Conservation (phyloP, 1,140 invertebrate genomes). For the Brachionus asplanchnoidis region DNA sequence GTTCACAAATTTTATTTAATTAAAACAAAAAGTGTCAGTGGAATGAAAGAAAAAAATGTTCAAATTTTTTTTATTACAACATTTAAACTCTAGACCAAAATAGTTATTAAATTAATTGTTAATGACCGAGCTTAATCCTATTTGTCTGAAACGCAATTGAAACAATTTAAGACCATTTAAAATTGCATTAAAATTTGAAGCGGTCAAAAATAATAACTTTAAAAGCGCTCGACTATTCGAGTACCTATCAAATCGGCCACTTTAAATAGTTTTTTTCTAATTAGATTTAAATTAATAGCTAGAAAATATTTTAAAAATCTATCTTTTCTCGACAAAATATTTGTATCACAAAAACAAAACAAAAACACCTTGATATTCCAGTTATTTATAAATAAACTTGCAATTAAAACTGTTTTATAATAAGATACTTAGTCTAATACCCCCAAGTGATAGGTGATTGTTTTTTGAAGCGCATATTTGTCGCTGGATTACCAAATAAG, state of each 20-base stretch:
- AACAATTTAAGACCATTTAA: constrained; percentile 19
- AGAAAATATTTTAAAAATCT: not conserved
- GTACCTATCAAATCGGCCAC: not conserved
- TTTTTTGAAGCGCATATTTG: not conserved
- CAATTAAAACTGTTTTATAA: constrained; percentile 21
- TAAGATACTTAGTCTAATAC: not conserved
- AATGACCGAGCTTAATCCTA: not conserved
- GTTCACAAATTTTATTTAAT: not conserved
- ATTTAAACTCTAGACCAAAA: not conserved
- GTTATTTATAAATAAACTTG: constrained; percentile 7
- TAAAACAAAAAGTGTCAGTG: not conserved
- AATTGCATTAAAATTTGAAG: not conserved
- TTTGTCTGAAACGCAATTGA: not conserved
- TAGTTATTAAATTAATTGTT: not conserved
- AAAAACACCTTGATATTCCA: constrained; percentile 22
- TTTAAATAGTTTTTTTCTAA: not conserved
- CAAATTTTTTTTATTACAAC: not conserved
- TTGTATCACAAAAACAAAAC: not conserved
- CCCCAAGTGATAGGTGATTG: not conserved
- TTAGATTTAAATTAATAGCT: constrained; percentile 22
- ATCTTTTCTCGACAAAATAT: not conserved
- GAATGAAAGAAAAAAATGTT: not conserved
- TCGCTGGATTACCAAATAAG: not conserved
- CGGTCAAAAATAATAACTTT: not conserved
- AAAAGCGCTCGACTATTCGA: not conserved